A percentile compares a stretch with the other conserved stretches of the same genome.
These are phyloP conservation scores for Lithophane ornitopus DNA, from an alignment of 2,888 invertebrate species.

Conservation along the genomic window DNA sequence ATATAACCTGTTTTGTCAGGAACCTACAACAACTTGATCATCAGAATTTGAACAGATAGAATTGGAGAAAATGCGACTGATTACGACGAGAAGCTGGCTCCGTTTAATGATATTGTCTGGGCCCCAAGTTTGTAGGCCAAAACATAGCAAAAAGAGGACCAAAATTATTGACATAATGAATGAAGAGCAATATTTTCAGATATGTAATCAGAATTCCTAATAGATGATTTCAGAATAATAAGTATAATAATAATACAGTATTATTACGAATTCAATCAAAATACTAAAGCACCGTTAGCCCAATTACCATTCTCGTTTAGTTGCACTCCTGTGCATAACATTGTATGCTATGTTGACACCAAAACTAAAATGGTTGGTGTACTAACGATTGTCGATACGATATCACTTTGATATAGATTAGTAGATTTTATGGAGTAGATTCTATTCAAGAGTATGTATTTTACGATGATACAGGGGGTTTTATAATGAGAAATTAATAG, in stretches of 20 bases:
- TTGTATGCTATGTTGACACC: constrained; percentile 75
- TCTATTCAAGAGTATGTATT: neutral
- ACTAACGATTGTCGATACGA: constrained; percentile 67
- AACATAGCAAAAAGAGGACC: neutral
- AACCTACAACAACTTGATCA: neutral
- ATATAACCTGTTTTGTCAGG: neutral
- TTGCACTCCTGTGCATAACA: constrained; percentile 72
- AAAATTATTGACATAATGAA: neutral
- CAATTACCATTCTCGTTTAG: constrained; percentile 82
- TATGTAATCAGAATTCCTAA: neutral
- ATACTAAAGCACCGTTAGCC: constrained; percentile 79
- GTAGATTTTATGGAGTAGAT: neutral
- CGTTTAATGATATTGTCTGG: neutral
- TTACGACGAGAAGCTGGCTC: too few relatives aligned
- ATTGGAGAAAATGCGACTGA: neutral
- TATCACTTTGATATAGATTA: constrained; percentile 51
- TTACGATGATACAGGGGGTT: neutral
- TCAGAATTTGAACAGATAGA: neutral
- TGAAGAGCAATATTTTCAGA: neutral
- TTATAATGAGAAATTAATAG: neutral
- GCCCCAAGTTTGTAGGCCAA: rapidly evolving
- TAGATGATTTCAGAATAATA: neutral
- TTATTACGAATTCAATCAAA: constrained; percentile 63
- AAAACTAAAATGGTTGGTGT: constrained; percentile 69
- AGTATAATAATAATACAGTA: neutral